Base-by-base conservation (phyloP, 2,888 invertebrate species). In the Drosophila atripex region DNA sequence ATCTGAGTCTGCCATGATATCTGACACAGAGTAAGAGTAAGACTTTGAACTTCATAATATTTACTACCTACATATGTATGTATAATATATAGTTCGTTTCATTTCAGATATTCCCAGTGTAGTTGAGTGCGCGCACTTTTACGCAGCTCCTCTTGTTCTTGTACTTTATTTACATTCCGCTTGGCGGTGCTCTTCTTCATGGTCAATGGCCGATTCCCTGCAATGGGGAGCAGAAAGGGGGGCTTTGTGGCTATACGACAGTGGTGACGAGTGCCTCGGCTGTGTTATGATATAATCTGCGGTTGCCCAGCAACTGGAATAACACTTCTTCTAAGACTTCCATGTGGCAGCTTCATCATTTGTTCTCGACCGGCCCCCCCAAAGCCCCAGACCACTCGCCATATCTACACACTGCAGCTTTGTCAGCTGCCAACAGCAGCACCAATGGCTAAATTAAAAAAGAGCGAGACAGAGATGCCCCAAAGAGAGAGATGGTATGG, bases 121-220 rank as follows among this genome's bases (percentile, higher is more conserved):
- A 46, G 21, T 30, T 28, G 38, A 16, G 39, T 28, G 35, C 76
- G 66, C 68, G 61, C 56, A 73, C 64, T 88, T 78, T 76, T 56
- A 68, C 35, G 46, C 75, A 59, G 46, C 35, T 41, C 75, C 51
- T 69, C 64, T 82, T 83, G 53, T 79, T 88, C 68, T 85, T 72
- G 63, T 82, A 66, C 68, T 86, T 78, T 82, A 88, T 86, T 86
- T 83, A 88, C 82, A 84, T 88, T 88, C 63, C 53, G 78, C 77
- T 86, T 78, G 61, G 53, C 70, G 75, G 75, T 71, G 78, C 88
- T 88, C 45, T 46, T 80, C 82, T 87, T 88, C 90, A 90, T 90
- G 90, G 90, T 90, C 90, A 90, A 90, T 90, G 90, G 88, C 90
- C 82, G 85, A 80, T 87, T 58, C 86, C 35, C 60, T 30, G 87